These are phyloP conservation scores for Plectropomus leopardus DNA, from an alignment of 2,113 vertebrate genomes.

Conservation along the genomic window DNA sequence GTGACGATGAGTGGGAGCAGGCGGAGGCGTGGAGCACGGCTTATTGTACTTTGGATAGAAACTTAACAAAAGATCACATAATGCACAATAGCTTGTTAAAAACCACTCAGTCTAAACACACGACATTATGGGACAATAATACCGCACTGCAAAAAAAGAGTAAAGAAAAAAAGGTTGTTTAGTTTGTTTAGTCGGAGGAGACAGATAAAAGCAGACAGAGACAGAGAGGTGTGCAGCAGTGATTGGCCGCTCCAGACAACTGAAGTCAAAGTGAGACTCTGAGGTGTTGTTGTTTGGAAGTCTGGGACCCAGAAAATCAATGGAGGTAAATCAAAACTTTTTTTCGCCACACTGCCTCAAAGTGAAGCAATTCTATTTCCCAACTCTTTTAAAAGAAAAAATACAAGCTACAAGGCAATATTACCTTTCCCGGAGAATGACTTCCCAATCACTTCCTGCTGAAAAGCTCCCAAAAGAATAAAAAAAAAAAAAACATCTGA, in stretches of 20 bases:
- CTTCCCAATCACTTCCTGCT: conserved; percentile 55
- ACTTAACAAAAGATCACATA: conserved; percentile 45
- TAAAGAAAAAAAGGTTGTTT: not conserved
- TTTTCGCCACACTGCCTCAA: conserved; percentile 50
- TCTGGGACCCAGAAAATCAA: conserved; percentile 67
- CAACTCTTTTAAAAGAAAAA: conserved; percentile 34
- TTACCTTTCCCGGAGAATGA: conserved; percentile 50
- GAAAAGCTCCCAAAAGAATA: conserved; percentile 34
- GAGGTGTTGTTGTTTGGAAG: conserved; percentile 61
- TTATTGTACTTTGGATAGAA: conserved; percentile 55
- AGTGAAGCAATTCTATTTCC: conserved; percentile 66
- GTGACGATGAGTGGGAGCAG: conserved; percentile 28
- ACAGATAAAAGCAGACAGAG: conserved; percentile 47
- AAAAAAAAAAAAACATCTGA: conserved; percentile 5
- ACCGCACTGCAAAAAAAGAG: not conserved
- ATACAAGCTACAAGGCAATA: conserved; percentile 42
- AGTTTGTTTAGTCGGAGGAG: conserved; percentile 9
- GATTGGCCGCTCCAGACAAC: conserved; percentile 51
- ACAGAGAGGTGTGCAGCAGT: conserved; percentile 40
- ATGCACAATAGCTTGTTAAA: conserved; percentile 36
- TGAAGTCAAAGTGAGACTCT: conserved; percentile 39
- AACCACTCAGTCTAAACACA: conserved; percentile 34
- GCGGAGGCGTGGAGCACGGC: not conserved
- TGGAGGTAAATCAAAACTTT: conserved; percentile 63
- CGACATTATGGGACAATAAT: conserved; percentile 44